These are phyloP conservation scores for Dinoponera quadriceps DNA, from an alignment of 1,140 invertebrate species.

Conservation along the genomic window DNA sequence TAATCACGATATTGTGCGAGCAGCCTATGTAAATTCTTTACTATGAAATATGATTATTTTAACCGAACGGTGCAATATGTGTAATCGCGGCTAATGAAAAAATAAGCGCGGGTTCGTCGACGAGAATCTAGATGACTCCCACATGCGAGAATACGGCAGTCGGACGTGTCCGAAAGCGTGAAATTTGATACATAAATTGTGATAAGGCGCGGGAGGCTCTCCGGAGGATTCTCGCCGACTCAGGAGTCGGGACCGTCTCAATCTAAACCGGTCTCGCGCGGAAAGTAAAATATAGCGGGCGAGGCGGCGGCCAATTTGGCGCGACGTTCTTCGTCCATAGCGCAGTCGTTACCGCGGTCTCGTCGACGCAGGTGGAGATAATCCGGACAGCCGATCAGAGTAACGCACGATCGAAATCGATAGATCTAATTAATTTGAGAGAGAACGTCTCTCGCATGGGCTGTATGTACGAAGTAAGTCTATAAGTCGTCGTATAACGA, in stretches of 20 bases:
- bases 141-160: background rate
- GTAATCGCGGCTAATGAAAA: background rate
- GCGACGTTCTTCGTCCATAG: background rate
- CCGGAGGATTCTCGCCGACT: background rate
- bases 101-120: background rate
- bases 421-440: background rate
- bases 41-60: too few species aligned
- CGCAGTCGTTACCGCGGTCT: background rate
- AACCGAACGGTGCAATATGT: background rate
- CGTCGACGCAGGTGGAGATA: too few species aligned
- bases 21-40: too few species aligned
- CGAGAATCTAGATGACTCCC: background rate
- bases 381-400: background rate
- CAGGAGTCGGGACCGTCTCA: background rate
- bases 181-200: conserved; percentile 32
- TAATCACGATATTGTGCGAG: too few species aligned
- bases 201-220: background rate
- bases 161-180: background rate
- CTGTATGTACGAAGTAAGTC: background rate
- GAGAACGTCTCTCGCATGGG: background rate
- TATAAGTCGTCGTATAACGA: background rate
- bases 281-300: conserved; percentile 9
- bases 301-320: background rate
- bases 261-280: background rate
- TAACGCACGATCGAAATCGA: background rate